Percentiles rank a stretch among this genome's conserved stretches.
These are phyloP conservation scores for Gadus chalcogrammus DNA, from an alignment of 2,113 vertebrate genomes.

Conservation along the genomic window DNA sequence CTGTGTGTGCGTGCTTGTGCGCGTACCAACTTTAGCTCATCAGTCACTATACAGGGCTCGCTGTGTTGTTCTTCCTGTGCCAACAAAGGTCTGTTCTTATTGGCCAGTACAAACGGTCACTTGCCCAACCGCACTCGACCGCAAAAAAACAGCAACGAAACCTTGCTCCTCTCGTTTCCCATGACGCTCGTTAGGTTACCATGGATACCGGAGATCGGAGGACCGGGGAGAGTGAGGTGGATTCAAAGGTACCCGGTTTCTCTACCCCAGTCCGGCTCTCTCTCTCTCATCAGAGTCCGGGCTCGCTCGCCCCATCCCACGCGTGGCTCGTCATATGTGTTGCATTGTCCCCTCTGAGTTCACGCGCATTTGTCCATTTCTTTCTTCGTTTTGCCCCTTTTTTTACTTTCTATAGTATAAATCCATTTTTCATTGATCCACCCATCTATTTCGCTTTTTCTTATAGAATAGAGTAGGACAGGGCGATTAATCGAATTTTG, in stretches of 20 bases:
- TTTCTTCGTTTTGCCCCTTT: too few species aligned
- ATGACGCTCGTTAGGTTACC: slow-evolving; percentile 63
- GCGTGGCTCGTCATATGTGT: too few species aligned
- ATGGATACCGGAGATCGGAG: slow-evolving; percentile 59
- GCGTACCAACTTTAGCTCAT: not conserved
- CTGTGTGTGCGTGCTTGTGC: slow-evolving; percentile 2
- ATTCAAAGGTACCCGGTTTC: slow-evolving; percentile 52
- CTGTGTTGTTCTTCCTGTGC: slow-evolving; percentile 4
- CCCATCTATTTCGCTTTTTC: too few species aligned
- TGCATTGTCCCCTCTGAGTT: too few species aligned
- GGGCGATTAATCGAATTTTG: too few species aligned
- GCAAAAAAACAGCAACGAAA: slow-evolving; percentile 42
- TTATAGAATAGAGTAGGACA: too few species aligned
- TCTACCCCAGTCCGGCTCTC: not conserved
- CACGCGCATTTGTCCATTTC: too few species aligned
- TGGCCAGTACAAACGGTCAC: slow-evolving; percentile 11
- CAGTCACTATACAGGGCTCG: slow-evolving; percentile 11
- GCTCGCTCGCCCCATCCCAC: too few species aligned
- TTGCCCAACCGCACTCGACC: slow-evolving; percentile 40
- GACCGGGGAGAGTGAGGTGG: slow-evolving; percentile 60
- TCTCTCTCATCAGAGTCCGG: not conserved
- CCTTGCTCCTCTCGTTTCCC: slow-evolving; percentile 55
- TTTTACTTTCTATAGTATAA: too few species aligned
- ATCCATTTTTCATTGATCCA: too few species aligned
- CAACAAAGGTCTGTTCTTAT: slow-evolving; percentile 27